These are phyloP conservation scores for Emberiza fucata DNA, from an alignment of 2,113 vertebrate species.

Conservation along the genomic window DNA sequence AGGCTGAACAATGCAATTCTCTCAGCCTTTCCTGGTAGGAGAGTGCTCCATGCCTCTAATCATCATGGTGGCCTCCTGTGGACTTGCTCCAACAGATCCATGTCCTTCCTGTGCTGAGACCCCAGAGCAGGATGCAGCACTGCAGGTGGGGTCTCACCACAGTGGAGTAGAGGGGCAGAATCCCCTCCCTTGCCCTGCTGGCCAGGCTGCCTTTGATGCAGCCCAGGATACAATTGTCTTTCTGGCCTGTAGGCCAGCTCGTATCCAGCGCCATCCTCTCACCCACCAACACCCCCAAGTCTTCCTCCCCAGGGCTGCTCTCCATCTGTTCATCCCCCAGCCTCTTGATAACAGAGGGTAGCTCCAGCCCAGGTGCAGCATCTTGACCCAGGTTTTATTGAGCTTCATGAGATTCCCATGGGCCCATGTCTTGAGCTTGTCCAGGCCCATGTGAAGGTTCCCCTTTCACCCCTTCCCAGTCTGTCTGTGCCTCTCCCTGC, in stretches of 20 bases:
- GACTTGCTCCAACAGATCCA: neutral
- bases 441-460: neutral
- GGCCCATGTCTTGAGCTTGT: neutral
- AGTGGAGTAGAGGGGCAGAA: neutral
- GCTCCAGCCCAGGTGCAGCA: neutral
- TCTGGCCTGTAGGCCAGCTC: neutral
- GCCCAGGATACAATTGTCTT: neutral
- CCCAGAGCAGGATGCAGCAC: neutral
- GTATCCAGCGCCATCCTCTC: neutral
- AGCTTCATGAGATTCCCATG: neutral
- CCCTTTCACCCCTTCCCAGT: neutral
- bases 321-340: rapidly evolving
- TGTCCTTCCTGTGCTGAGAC: neutral
- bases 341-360: no score
- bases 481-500: neutral
- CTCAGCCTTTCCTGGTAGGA: neutral
- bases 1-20: neutral
- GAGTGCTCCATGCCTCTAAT: neutral
- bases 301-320: neutral
- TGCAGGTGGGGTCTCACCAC: rapidly evolving
- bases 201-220: rapidly evolving
- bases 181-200: neutral
- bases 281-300: neutral
- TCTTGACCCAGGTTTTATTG: neutral
- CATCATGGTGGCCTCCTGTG: neutral